phyloP scores from a whole-genome alignment of 1,140 invertebrate species.

The Antheraea mylitta region DNA sequence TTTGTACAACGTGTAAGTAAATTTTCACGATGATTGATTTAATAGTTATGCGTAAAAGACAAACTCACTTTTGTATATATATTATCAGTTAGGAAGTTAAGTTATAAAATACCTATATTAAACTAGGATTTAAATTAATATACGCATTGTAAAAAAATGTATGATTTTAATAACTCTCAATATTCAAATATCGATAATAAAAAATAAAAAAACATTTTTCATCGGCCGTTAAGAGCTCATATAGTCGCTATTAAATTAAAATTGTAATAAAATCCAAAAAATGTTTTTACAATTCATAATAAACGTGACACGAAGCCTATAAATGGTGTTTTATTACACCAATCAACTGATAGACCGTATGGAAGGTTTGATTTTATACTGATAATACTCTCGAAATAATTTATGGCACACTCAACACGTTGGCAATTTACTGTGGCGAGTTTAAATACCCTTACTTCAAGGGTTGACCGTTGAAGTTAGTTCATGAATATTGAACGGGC shows the following conservation, averaged over 20 bases:
- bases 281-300: background rate
- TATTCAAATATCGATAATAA: no score
- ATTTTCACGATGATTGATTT: no score
- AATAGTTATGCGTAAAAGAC: no score
- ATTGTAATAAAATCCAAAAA: background rate
- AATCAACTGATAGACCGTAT: slow-evolving; percentile 4
- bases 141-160: background rate
- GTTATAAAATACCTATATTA: no score
- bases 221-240: background rate
- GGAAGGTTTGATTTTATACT: background rate
- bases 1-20: no score
- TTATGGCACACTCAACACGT: slow-evolving; percentile 3
- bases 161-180: background rate
- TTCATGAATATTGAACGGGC: slow-evolving; percentile 58
- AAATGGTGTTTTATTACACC: background rate
- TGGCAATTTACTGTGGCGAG: slow-evolving; percentile 3
- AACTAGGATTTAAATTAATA: no score
- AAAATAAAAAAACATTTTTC: no score
- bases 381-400: background rate
- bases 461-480: slow-evolving; percentile 33
- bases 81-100: no score
- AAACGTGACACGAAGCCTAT: background rate
- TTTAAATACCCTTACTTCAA: slow-evolving; percentile 16
- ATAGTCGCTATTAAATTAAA: background rate
- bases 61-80: no score